Evolutionary conservation across 2,797 vertebrate species (phyloP).

Genomic region (Ciconia nigra): DNA sequence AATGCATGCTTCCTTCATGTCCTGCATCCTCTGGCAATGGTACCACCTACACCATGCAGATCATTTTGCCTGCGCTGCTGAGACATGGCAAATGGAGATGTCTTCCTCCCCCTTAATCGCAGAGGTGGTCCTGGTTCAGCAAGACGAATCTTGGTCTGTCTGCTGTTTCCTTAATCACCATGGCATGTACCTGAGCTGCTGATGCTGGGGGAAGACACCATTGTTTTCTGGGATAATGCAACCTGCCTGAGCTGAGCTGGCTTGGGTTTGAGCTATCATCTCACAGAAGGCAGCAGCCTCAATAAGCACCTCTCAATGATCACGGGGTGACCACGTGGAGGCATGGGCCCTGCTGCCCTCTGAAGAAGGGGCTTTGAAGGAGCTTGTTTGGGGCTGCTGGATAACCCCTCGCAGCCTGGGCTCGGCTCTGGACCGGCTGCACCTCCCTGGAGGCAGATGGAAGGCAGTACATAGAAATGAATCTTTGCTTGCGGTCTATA

Average conservation of each 20-base stretch:
- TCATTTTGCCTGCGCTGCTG: background rate
- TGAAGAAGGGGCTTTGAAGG: background rate
- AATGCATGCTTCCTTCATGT: accelerated
- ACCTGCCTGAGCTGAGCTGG: background rate
- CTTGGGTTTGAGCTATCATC: background rate
- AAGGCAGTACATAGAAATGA: background rate
- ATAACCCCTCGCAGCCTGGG: background rate
- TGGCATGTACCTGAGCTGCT: background rate
- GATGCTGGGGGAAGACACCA: background rate
- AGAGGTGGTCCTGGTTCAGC: background rate
- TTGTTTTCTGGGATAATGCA: background rate
- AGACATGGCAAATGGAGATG: background rate
- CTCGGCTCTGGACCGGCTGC: accelerated
- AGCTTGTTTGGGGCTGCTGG: background rate
- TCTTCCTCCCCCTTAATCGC: background rate
- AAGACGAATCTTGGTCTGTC: background rate
- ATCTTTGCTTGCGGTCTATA: background rate
- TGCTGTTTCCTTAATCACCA: background rate
- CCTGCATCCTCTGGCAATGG: background rate
- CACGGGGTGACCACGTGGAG: accelerated
- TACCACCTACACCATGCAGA: background rate
- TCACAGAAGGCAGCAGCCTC: background rate
- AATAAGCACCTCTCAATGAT: background rate
- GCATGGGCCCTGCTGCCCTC: background rate
- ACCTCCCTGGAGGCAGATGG: background rate